Base-by-base conservation (phyloP, 2,797 vertebrate genomes). In the Botia kubotai region DNA sequence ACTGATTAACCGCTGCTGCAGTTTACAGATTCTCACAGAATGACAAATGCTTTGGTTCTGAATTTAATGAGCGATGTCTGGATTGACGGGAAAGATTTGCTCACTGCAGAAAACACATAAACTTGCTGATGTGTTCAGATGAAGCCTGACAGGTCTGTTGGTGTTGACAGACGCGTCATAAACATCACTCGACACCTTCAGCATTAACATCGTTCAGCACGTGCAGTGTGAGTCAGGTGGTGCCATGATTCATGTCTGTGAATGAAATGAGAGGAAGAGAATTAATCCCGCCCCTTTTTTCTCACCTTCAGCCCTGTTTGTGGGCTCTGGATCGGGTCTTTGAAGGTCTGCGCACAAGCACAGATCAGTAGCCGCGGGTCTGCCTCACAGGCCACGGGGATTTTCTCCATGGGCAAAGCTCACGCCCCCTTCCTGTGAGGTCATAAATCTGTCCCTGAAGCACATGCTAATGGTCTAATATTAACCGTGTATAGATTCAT, bases 371-470 rank as follows among this genome's bases (percentile, higher is more conserved):
- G 17, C 76, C 67, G 70, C n/a, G 4, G 57, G 72, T 36, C 33
- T 46, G 21, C 48, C 48, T 39, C 66, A 48, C 16, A 53, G 12
- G 12, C 39, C n/a, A 10, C 43, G 36, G 69, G 36, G 29, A 29
- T 29, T 29, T 29, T 29, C 29, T 29, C 29, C 29, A 29, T 29
- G 29, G 29, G 29, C 29, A 92, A 91, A 88, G 90, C 88, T 76
- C 77, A 63, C 86, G 88, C 88, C 92, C 93, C 90, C 93, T 94
- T 94, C 93, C 93, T 93, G 90, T 88, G 87, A 86, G 89, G 91
- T 91, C 90, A 93, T 94, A 94, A 94, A 94, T 94, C 92, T 93
- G 91, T 94, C 92, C 85, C 65, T 90, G 85, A 6, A 83, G 74
- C 86, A 86, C 82, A 14, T 77, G 85, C 89, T 90, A 88, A 82